phyloP scores from a whole-genome alignment of 2,888 invertebrate genomes.

The Artemia sinica region DNA sequence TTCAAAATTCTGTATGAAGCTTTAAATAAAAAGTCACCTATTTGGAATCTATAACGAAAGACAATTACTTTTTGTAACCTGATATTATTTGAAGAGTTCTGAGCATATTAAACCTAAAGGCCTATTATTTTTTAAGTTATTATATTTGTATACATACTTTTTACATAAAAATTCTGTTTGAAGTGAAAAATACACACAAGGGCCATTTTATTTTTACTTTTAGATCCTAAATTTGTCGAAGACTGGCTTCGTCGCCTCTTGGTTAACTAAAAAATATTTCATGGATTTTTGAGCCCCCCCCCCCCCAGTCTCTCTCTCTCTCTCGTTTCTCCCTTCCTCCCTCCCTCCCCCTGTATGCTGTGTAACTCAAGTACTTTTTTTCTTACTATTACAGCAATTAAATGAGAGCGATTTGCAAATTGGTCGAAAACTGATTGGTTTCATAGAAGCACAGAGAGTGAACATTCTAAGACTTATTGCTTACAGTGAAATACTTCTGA shows the following conservation, averaged over 20 bases:
- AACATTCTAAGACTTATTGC: slow-evolving; percentile 79
- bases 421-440: slow-evolving; percentile 60
- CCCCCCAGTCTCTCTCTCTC: not conserved
- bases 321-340: not conserved
- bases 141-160: too few relatives aligned
- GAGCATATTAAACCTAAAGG: too few relatives aligned
- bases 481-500: slow-evolving; percentile 65
- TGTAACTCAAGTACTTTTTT: not conserved
- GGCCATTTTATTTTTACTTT: slow-evolving; percentile 18
- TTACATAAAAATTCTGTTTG: too few relatives aligned
- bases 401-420: slow-evolving; percentile 86
- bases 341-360: not conserved
- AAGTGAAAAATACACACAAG: not conserved
- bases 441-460: slow-evolving; percentile 75
- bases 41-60: too few relatives aligned
- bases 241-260: not conserved
- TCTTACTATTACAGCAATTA: slow-evolving; percentile 45
- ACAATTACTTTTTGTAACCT: too few relatives aligned
- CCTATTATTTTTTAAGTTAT: too few relatives aligned
- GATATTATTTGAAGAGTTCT: too few relatives aligned
- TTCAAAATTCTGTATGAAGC: too few relatives aligned
- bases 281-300: too few relatives aligned
- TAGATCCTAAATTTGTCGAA: too few relatives aligned
- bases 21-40: too few relatives aligned
- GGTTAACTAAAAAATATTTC: not conserved